These are phyloP conservation scores for Hirtodrosophila confusa DNA, from an alignment of 2,888 invertebrate species.

Conservation along the genomic window DNA sequence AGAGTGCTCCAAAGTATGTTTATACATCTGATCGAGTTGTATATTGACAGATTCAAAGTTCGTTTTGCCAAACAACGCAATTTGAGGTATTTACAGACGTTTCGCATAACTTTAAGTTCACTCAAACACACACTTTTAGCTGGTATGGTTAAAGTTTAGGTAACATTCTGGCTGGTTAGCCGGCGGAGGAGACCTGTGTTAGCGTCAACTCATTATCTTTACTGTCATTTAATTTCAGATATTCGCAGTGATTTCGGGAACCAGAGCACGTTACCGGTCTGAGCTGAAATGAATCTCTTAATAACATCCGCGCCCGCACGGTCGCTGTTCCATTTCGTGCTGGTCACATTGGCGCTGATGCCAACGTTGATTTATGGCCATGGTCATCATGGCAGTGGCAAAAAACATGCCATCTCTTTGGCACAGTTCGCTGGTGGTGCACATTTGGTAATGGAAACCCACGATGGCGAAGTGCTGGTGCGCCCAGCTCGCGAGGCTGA, in stretches of 20 bases:
- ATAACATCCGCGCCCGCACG: slow-evolving; percentile 27
- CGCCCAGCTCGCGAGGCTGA: slow-evolving; percentile 77
- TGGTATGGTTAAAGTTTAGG: slow-evolving; percentile 5
- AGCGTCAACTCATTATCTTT: slow-evolving; percentile 26
- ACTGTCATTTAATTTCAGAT: slow-evolving; percentile 37
- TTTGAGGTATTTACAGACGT: slow-evolving; percentile 15
- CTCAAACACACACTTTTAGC: slow-evolving; percentile 2
- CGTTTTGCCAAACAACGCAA: not conserved
- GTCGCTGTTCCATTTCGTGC: slow-evolving; percentile 40
- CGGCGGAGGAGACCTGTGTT: not conserved
- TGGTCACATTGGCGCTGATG: slow-evolving; percentile 52
- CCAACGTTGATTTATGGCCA: slow-evolving; percentile 51
- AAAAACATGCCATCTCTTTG: slow-evolving; percentile 27
- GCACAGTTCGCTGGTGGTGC: slow-evolving; percentile 46
- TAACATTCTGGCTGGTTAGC: not conserved
- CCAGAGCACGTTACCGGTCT: slow-evolving; percentile 11
- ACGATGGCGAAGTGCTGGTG: slow-evolving; percentile 58
- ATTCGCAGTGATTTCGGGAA: slow-evolving; percentile 21
- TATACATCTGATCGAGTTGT: slow-evolving; percentile 2
- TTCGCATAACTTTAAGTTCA: not conserved
- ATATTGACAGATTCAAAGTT: slow-evolving; percentile 3
- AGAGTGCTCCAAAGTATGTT: slow-evolving; percentile 12
- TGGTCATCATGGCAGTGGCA: slow-evolving; percentile 38
- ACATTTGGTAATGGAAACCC: slow-evolving; percentile 58
- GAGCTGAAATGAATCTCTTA: slow-evolving; percentile 55